Conservation (phyloP, 2,797 vertebrate species). For the Carcharodon carcharias region DNA sequence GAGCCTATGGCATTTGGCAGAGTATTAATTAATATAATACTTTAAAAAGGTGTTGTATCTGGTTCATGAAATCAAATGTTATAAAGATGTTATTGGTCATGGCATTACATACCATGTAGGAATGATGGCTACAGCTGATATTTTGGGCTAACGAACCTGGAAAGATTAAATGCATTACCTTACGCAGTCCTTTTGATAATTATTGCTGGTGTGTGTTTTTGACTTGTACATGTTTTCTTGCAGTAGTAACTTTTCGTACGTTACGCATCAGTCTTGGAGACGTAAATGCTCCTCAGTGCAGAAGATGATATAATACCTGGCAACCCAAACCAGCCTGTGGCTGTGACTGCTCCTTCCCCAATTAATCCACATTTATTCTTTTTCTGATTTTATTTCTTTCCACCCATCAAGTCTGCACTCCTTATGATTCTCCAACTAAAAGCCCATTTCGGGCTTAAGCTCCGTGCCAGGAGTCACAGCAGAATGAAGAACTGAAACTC, state of each 20-base stretch:
- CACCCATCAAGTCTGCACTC: too few species aligned
- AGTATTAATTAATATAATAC: neutral
- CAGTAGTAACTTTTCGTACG: neutral
- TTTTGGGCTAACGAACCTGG: neutral
- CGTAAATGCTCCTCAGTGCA: neutral
- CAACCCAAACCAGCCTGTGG: neutral
- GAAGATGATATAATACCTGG: neutral
- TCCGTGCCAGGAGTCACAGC: neutral
- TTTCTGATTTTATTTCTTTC: neutral
- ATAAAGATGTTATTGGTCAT: neutral
- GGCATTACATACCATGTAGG: too few species aligned
- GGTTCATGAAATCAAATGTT: neutral
- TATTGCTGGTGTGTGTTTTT: neutral
- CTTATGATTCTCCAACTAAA: neutral
- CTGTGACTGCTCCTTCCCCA: neutral
- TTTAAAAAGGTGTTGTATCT: neutral
- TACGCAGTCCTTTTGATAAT: neutral
- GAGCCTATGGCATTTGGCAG: neutral
- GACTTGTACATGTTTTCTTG: neutral
- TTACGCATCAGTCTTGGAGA: neutral
- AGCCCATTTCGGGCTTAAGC: neutral
- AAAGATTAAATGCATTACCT: neutral
- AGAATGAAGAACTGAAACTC: neutral
- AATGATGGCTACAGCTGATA: neutral
- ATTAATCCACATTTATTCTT: neutral